phyloP scores from a whole-genome alignment of 2,113 vertebrate species.

The Microcebus tavaratra region DNA sequence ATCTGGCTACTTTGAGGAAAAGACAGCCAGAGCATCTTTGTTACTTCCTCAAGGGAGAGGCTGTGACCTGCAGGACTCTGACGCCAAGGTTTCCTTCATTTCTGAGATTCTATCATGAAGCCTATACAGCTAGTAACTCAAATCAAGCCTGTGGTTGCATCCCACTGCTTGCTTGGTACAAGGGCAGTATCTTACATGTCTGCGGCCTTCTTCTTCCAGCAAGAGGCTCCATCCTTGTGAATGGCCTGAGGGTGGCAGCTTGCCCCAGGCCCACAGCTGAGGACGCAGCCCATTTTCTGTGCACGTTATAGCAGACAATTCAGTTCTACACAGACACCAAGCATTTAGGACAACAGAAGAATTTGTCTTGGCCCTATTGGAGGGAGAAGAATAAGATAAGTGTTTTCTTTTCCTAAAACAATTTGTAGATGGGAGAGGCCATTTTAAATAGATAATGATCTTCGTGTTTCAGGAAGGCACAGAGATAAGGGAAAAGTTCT shows the following conservation, averaged over 20 bases:
- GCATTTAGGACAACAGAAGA: neutral
- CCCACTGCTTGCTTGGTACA: neutral
- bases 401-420: neutral
- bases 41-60: neutral
- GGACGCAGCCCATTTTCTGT: neutral
- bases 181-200: neutral
- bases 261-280: neutral
- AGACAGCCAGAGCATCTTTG: neutral
- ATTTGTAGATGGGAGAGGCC: neutral
- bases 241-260: neutral
- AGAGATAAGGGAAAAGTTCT: neutral
- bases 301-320: neutral
- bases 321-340: neutral
- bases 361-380: neutral
- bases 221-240: neutral
- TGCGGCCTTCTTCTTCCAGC: neutral
- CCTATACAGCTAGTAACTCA: neutral
- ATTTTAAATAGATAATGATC: neutral
- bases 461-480: neutral
- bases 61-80: neutral
- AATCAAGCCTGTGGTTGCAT: neutral
- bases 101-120: neutral
- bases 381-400: neutral
- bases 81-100: neutral
- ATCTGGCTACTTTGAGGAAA: neutral